Conservation (phyloP, 92 coral and sea anemone genomes). For the Paragorgia papillata region DNA sequence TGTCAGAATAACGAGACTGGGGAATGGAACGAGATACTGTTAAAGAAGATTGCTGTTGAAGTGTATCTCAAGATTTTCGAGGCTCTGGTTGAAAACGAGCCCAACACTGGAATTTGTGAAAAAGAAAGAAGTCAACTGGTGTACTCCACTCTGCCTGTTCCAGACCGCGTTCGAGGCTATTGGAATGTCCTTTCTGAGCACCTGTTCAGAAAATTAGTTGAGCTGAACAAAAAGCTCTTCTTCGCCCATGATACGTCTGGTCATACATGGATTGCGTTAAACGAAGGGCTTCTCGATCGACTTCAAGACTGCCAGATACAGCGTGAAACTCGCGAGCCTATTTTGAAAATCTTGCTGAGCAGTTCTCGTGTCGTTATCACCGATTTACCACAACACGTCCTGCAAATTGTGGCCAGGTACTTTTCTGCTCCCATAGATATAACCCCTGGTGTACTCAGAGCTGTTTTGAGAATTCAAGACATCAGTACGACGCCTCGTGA, state of each 20-base stretch:
- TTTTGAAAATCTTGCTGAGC: slow-evolving; percentile 62
- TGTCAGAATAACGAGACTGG: slow-evolving; percentile 45
- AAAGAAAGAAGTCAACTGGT: slow-evolving; percentile 20
- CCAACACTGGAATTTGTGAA: background rate
- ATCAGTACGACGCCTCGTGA: background rate
- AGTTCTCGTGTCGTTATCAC: slow-evolving; percentile 71
- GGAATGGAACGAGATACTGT: slow-evolving; percentile 51
- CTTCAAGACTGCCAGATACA: slow-evolving; percentile 55
- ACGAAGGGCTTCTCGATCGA: slow-evolving; percentile 79
- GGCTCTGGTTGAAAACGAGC: background rate
- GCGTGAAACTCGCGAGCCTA: slow-evolving; percentile 67
- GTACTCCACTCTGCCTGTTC: slow-evolving; percentile 71
- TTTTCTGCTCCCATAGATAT: slow-evolving; percentile 64
- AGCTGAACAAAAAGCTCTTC: slow-evolving; percentile 47
- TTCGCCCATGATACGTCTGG: slow-evolving; percentile 32
- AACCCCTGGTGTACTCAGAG: slow-evolving; percentile 74
- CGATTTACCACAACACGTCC: slow-evolving; percentile 61
- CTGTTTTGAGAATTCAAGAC: slow-evolving; percentile 50
- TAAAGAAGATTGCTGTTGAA: slow-evolving; percentile 33
- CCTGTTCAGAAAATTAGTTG: slow-evolving; percentile 65
- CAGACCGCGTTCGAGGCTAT: slow-evolving; percentile 76
- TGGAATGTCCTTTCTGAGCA: slow-evolving; percentile 79
- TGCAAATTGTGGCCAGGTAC: slow-evolving; percentile 71
- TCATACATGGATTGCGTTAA: slow-evolving; percentile 79
- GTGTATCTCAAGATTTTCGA: slow-evolving; percentile 25